phyloP scores from a whole-genome alignment of 2,888 invertebrate species.

The Microplitis deprimator region DNA sequence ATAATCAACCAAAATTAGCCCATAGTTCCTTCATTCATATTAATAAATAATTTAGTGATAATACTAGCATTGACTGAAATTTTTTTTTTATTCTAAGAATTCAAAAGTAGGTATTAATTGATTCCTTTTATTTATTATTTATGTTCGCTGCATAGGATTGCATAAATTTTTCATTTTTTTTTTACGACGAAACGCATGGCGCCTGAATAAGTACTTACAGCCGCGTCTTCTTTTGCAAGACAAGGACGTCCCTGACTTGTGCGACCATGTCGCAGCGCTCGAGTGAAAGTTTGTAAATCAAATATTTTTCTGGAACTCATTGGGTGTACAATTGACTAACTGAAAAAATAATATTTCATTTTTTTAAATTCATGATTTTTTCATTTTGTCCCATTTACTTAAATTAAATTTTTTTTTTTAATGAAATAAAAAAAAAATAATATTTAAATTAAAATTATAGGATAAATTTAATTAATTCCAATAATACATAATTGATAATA shows the following conservation, averaged over 20 bases:
- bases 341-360: conserved; percentile 2
- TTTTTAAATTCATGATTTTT: neutral
- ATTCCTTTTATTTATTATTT: conserved; percentile 19
- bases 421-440: neutral
- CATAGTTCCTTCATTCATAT: no score
- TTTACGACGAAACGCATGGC: conserved; percentile 34
- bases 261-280: conserved; percentile 40
- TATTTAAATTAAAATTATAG: no score
- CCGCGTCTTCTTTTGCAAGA: conserved; percentile 29
- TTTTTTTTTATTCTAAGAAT: neutral
- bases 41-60: no score
- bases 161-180: conserved; percentile 8
- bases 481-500: neutral
- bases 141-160: neutral
- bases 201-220: conserved; percentile 32
- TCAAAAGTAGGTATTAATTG: neutral
- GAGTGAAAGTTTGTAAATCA: conserved; percentile 56
- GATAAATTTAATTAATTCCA: no score
- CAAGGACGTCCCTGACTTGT: conserved; percentile 52
- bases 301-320: conserved; percentile 47
- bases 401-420: conserved; percentile 6
- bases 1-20: no score
- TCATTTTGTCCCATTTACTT: neutral
- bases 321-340: conserved; percentile 25
- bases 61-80: neutral